Evolutionary conservation across 2,888 invertebrate genomes (phyloP).

Genomic region (Chrysotoxum bicinctum): DNA sequence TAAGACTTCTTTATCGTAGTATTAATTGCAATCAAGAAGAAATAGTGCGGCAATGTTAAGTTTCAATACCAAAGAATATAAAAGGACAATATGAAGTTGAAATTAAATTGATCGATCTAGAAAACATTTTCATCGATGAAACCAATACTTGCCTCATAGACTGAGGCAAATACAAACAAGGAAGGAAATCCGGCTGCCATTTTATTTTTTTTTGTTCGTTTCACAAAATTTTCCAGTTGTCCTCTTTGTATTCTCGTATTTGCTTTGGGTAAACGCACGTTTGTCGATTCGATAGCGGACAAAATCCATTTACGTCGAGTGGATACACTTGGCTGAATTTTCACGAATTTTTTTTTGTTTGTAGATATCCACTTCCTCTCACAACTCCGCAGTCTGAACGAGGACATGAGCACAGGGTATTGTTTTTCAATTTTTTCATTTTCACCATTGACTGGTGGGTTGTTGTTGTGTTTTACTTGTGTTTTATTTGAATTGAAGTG

Average conservation of each 20-base stretch:
- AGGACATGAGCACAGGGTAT: constrained; percentile 3
- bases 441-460: constrained; percentile 5
- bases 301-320: constrained; percentile 30
- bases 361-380: background rate
- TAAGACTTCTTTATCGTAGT: too few relatives aligned
- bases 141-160: background rate
- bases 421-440: constrained; percentile 17
- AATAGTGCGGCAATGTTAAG: too few relatives aligned
- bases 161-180: background rate
- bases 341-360: constrained; percentile 3
- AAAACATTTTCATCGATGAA: background rate
- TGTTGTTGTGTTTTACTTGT: background rate
- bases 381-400: background rate
- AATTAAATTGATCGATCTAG: too few relatives aligned
- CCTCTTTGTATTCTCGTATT: constrained; percentile 17
- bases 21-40: too few relatives aligned
- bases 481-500: constrained; percentile 10
- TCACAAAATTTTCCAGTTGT: background rate
- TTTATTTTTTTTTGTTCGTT: background rate
- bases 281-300: constrained; percentile 22
- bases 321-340: constrained; percentile 39
- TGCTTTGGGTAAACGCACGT: constrained; percentile 25
- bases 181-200: background rate
- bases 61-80: too few relatives aligned
- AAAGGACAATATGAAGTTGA: too few relatives aligned